Base-by-base conservation (phyloP, 2,113 vertebrate genomes). In the Toxotes chatareus region DNA sequence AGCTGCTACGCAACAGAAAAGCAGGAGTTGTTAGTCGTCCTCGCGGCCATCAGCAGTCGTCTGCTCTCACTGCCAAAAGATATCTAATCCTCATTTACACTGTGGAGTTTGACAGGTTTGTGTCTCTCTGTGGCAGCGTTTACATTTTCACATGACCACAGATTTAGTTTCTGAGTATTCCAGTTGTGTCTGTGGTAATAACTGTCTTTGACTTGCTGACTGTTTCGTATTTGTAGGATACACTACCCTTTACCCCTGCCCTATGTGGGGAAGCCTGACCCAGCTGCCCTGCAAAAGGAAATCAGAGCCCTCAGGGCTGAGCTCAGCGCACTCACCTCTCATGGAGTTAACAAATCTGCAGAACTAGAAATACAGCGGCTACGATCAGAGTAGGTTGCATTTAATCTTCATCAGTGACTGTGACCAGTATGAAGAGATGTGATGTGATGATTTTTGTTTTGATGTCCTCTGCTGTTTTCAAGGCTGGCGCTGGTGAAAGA, bases 81-180 rank as follows among this genome's bases (percentile, higher is more conserved):
- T 99, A 99, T 88, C 95, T 99, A 49, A 99, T 99, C 82, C 96
- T 99, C 23, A 94, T 99, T 84, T 99, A 99, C 91, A 98, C 97
- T 0, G 98, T 99, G 68, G 97, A 99, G 91, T 99, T 99, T 77
- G 98, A 99, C 92, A 97, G 96, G 97, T 98, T 66, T 42, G 82
- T 82, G 7, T 59, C 12, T 67, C 34, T 44, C 40, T 60, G 13
- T 23, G 14, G 16, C 19, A 40, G 49, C 12, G 3, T n/a, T 46
- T 19, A 1, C n/a, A 60, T n/a, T 1, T 21, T 68, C 16, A 46
- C 44, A 21, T 63, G 31, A 7, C 2, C 12, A 66, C 59, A 34
- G 3, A 32, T 57, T 13, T 11, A 12, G 13, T 34, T 40, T 36
- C 1, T 53, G 17, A 11, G 17, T 32, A 1, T 56, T 36, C 8